Conservation (phyloP, 2,113 vertebrate genomes). For the Capra hircus region DNA sequence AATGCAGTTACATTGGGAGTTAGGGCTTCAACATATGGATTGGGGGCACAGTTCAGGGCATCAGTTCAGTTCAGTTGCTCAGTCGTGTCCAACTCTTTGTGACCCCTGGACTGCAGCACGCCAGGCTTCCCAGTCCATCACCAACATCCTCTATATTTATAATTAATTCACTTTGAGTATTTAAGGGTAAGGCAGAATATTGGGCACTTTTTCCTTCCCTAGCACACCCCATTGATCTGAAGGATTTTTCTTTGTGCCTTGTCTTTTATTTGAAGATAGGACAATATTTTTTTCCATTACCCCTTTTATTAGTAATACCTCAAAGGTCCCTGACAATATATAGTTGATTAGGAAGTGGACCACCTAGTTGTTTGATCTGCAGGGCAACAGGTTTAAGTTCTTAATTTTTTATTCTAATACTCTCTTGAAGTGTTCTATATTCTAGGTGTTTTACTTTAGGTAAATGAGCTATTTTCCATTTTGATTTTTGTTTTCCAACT, state of each 20-base stretch:
- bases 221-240: neutral
- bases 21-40: neutral
- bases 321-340: neutral
- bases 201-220: neutral
- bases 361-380: neutral
- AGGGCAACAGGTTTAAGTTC: neutral
- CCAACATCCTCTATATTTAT: neutral
- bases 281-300: neutral
- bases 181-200: neutral
- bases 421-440: neutral
- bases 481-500: neutral
- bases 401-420: neutral
- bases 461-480: neutral
- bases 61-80: neutral
- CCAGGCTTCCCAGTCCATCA: neutral
- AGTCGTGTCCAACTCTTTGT: rapidly evolving
- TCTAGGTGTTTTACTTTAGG: neutral
- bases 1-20: neutral
- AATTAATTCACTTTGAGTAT: neutral
- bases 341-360: neutral
- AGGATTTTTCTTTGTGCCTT: neutral
- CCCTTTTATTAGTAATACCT: neutral
- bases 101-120: rapidly evolving
- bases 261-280: neutral
- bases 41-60: neutral